phyloP scores from a whole-genome alignment of 2,797 vertebrate species.

The Diplodus sargus region DNA sequence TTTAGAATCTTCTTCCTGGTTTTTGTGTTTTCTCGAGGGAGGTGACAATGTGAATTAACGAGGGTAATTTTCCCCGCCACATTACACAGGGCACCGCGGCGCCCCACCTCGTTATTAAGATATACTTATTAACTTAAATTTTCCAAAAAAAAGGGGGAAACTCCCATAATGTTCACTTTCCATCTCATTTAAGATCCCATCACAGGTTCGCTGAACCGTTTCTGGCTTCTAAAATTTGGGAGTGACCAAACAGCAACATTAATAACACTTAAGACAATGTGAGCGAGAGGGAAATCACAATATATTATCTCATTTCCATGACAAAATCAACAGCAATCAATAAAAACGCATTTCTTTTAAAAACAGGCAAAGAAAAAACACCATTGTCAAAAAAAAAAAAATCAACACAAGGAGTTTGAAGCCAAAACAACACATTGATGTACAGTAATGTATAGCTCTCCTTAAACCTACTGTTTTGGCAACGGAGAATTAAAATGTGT shows the following conservation, averaged over 20 bases:
- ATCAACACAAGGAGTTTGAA: constrained; percentile 36
- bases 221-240: constrained; percentile 26
- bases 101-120: constrained; percentile 34
- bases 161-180: constrained; percentile 38
- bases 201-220: neutral
- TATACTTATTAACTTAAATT: constrained; percentile 32
- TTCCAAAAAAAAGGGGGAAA: constrained; percentile 23
- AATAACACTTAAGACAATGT: constrained; percentile 29
- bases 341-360: constrained; percentile 49
- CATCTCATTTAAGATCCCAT: constrained; percentile 48
- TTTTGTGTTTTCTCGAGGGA: constrained; percentile 30
- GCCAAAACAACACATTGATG: constrained; percentile 46
- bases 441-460: constrained; percentile 29
- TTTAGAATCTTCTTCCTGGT: constrained; percentile 32
- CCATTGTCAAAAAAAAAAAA: constrained; percentile 18
- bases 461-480: constrained; percentile 30
- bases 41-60: constrained; percentile 33
- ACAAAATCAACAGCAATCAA: constrained; percentile 57
- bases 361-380: constrained; percentile 55
- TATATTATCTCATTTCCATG: constrained; percentile 82
- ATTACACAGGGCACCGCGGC: constrained; percentile 43
- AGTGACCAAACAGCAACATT: neutral
- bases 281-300: constrained; percentile 57
- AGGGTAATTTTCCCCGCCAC: constrained; percentile 46
- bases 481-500: constrained; percentile 47